phyloP scores from a whole-genome alignment of 2,113 vertebrate genomes.

The Ophthalmolycus amberensis region DNA sequence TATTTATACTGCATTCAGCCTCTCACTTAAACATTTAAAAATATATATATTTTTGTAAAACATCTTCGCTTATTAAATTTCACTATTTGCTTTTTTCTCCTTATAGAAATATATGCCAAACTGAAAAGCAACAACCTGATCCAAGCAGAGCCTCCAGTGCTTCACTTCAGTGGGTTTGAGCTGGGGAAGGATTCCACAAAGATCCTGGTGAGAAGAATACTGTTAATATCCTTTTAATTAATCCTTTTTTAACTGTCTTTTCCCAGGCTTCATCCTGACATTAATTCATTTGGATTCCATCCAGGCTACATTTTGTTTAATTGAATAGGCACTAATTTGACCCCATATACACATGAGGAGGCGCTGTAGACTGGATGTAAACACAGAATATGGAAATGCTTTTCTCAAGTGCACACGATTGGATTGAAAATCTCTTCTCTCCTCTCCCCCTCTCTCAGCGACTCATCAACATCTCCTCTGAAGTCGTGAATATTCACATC shows the following conservation, averaged over 20 bases:
- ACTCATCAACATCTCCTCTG: conserved; percentile 89
- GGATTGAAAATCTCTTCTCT: conserved; percentile 37
- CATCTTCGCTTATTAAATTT: not conserved
- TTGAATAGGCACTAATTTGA: conserved; percentile 53
- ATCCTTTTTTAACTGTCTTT: not conserved
- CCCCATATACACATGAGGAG: conserved; percentile 19
- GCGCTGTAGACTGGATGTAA: conserved; percentile 31
- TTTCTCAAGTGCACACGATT: conserved; percentile 53
- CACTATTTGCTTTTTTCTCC: conserved; percentile 6
- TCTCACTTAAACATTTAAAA: not conserved
- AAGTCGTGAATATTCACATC: conserved; percentile 86
- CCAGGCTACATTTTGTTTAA: conserved; percentile 23
- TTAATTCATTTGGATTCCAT: conserved; percentile 21
- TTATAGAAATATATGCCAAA: conserved; percentile 86
- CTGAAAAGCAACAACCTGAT: conserved; percentile 83
- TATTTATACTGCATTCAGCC: not conserved
- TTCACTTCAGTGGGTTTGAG: conserved; percentile 94
- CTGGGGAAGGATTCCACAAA: conserved; percentile 85
- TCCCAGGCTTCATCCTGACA: not conserved
- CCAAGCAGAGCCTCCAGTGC: conserved; percentile 87
- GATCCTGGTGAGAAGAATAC: conserved; percentile 82
- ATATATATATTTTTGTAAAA: not conserved
- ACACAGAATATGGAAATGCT: conserved; percentile 29
- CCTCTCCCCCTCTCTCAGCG: conserved; percentile 82
- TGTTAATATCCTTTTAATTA: not conserved